Conservation (phyloP, 2,797 vertebrate genomes). For the Sebastolobus alascanus region DNA sequence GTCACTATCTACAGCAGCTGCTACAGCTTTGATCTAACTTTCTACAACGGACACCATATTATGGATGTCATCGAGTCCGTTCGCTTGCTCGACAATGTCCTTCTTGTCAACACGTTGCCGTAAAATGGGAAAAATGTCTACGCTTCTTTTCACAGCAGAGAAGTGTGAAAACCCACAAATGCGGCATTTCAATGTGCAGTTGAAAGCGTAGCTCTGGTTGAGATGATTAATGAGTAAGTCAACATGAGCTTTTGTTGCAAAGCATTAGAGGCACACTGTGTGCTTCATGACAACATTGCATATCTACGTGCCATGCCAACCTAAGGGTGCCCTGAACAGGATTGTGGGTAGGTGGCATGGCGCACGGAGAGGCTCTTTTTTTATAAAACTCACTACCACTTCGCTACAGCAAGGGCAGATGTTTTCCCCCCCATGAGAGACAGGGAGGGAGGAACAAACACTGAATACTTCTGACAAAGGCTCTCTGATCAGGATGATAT, state of each 20-base stretch:
- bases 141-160: not conserved
- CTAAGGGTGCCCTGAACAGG: constrained; percentile 16
- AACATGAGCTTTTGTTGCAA: constrained; percentile 10
- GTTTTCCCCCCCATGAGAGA: not conserved
- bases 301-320: constrained; percentile 40
- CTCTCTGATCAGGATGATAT: not conserved
- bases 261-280: not conserved
- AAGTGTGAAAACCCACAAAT: constrained; percentile 42
- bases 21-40: not conserved
- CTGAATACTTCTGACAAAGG: not conserved
- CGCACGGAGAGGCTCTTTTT: constrained; percentile 25
- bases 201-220: not conserved
- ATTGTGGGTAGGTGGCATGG: constrained; percentile 5
- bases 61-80: not conserved
- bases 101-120: constrained; percentile 9
- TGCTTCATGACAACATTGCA: constrained; percentile 29
- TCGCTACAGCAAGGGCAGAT: not conserved
- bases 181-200: constrained; percentile 9
- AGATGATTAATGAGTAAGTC: constrained; percentile 44
- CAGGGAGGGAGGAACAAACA: not conserved
- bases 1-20: constrained; percentile 16
- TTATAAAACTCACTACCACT: constrained; percentile 28
- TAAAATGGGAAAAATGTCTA: constrained; percentile 22
- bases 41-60: not conserved
- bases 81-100: constrained; percentile 19